phyloP scores from a whole-genome alignment of 2,113 vertebrate genomes.

The Crotalus tigris region DNA sequence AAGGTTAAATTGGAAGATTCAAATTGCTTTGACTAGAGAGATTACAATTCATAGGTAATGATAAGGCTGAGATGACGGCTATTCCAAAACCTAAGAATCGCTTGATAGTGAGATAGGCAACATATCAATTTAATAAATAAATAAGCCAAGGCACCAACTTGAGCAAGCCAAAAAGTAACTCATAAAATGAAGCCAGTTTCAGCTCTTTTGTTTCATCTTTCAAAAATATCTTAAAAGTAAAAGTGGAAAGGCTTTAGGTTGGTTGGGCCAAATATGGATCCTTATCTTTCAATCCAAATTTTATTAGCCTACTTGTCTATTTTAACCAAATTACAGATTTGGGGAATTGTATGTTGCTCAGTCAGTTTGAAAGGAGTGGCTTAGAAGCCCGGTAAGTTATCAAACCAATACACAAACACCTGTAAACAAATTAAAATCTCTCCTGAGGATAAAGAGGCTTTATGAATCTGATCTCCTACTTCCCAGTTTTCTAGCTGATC shows the following conservation, averaged over 20 bases:
- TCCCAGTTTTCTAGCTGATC: background rate
- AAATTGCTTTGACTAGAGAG: background rate
- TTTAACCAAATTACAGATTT: background rate
- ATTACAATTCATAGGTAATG: background rate
- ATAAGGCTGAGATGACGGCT: background rate
- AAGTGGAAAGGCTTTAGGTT: background rate
- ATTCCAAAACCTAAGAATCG: background rate
- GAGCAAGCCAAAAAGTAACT: background rate
- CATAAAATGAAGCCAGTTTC: background rate
- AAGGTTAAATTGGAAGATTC: constrained; percentile 24
- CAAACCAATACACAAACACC: background rate
- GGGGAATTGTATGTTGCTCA: background rate
- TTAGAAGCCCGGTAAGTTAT: background rate
- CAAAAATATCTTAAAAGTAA: background rate
- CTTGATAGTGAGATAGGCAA: background rate
- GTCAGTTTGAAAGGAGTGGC: background rate
- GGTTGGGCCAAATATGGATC: background rate
- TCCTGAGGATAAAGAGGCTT: background rate
- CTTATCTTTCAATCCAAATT: background rate
- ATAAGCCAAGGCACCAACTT: background rate
- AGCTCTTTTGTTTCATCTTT: background rate
- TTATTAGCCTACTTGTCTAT: background rate
- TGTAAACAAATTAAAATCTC: background rate
- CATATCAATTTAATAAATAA: background rate
- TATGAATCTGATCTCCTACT: background rate